Evolutionary conservation across 2,797 vertebrate genomes (phyloP).

Genomic region (Acridotheres tristis): DNA sequence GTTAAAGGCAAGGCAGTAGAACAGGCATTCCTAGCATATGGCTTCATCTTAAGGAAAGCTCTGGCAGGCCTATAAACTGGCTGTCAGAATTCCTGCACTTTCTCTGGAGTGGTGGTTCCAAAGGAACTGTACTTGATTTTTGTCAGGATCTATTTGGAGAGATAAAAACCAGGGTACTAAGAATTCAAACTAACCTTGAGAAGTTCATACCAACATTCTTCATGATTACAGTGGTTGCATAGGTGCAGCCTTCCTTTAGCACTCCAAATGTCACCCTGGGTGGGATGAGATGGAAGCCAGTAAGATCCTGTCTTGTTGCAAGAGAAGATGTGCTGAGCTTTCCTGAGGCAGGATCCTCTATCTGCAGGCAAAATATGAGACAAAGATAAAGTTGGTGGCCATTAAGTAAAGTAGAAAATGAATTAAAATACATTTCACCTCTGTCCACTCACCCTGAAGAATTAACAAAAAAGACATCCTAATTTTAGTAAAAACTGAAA

Average conservation of each 20-base stretch:
- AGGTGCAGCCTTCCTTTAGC: slow-evolving; percentile 81
- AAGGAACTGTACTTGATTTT: not conserved
- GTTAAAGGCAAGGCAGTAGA: not conserved
- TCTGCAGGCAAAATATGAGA: slow-evolving; percentile 62
- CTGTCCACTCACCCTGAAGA: not conserved
- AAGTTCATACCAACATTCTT: slow-evolving; percentile 87
- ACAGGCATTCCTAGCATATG: not conserved
- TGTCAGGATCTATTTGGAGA: not conserved
- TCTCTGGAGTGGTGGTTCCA: not conserved
- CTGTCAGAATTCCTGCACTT: not conserved
- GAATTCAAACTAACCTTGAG: slow-evolving; percentile 79
- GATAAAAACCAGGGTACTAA: not conserved
- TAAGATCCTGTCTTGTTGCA: slow-evolving; percentile 32
- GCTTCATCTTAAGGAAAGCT: not conserved
- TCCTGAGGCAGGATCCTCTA: slow-evolving; percentile 80
- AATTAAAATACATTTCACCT: not conserved
- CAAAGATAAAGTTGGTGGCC: not conserved
- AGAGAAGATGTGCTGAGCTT: slow-evolving; percentile 79
- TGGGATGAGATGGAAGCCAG: slow-evolving; percentile 84
- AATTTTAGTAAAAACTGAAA: not conserved
- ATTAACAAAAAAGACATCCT: not conserved
- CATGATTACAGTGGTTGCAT: slow-evolving; percentile 75
- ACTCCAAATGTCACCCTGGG: slow-evolving; percentile 80
- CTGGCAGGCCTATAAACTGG: not conserved
- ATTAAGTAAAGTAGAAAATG: not conserved